Evolutionary conservation across 2,888 invertebrate species (phyloP).

Genomic region (Tenodera sinensis): DNA sequence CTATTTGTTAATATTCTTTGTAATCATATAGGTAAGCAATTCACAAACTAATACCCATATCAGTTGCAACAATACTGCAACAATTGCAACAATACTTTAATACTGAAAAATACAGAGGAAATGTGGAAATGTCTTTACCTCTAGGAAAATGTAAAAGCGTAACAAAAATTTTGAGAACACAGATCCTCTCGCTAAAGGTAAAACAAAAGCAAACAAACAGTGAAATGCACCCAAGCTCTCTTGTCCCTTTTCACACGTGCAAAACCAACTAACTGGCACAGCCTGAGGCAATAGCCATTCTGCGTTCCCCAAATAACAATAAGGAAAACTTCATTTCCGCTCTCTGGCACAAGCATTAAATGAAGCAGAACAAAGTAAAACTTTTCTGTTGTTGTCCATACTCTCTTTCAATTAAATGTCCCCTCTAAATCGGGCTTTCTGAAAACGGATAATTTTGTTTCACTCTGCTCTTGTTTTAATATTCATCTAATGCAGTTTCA

Average conservation of each 20-base stretch:
- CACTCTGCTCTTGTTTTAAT: background rate
- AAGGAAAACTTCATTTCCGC: background rate
- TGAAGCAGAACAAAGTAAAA: background rate
- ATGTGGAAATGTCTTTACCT: too few relatives aligned
- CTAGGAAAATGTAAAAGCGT: too few relatives aligned
- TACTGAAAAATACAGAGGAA: too few relatives aligned
- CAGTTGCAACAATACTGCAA: too few relatives aligned
- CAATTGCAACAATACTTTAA: too few relatives aligned
- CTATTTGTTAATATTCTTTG: too few relatives aligned
- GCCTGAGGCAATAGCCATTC: background rate
- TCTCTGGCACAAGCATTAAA: background rate
- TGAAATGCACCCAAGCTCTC: background rate
- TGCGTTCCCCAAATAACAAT: background rate
- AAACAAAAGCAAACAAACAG: background rate
- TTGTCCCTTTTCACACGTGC: background rate
- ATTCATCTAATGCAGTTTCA: too few relatives aligned
- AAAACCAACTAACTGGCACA: too few relatives aligned
- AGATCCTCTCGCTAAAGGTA: too few relatives aligned
- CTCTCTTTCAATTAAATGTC: background rate
- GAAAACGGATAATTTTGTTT: background rate
- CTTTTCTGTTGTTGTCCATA: background rate
- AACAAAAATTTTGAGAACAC: background rate
- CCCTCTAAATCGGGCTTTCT: background rate
- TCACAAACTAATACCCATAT: too few relatives aligned
- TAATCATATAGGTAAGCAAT: too few relatives aligned